Evolutionary conservation across 2,113 vertebrate species (phyloP).

Genomic region (Gymnorhina tibicen): DNA sequence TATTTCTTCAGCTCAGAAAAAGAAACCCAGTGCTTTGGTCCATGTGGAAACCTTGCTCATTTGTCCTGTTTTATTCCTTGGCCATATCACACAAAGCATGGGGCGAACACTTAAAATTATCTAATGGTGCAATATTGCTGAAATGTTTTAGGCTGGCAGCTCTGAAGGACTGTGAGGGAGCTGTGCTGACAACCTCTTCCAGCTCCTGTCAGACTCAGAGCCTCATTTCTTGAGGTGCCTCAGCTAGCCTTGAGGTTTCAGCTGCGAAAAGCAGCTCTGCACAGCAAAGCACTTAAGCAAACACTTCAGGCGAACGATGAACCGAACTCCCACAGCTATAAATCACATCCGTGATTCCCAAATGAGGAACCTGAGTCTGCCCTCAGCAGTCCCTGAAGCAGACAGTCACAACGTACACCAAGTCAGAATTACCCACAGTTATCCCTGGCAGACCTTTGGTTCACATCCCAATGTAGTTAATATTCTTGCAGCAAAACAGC

Average conservation of each 20-base stretch:
- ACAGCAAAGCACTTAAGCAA: background rate
- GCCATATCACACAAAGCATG: background rate
- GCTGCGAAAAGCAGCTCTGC: background rate
- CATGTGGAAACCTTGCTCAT: background rate
- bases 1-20: background rate
- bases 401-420: accelerated
- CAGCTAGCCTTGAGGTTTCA: background rate
- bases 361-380: background rate
- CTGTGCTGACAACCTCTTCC: background rate
- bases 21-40: background rate
- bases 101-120: background rate
- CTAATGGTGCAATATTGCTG: background rate
- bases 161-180: background rate
- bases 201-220: background rate
- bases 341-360: background rate
- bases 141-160: background rate
- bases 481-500: background rate
- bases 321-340: background rate
- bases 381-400: background rate
- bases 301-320: background rate
- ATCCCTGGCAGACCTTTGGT: background rate
- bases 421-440: background rate
- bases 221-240: background rate
- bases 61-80: background rate
- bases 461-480: background rate